Evolutionary conservation across 2,888 invertebrate genomes (phyloP).

Genomic region (Caenorhabditis sp.): DNA sequence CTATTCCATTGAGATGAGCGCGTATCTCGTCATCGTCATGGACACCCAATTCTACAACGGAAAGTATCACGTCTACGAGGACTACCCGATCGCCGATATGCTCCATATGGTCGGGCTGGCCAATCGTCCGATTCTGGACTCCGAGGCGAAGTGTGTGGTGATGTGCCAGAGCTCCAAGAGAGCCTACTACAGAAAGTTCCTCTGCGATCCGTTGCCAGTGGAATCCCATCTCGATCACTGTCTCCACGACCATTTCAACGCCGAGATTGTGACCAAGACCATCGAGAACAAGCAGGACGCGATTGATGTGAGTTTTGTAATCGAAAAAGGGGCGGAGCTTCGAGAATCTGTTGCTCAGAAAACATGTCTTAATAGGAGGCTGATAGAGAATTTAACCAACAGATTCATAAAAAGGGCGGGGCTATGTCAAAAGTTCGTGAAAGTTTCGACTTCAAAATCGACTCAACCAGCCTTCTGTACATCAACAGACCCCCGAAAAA

Average conservation of each 20-base stretch:
- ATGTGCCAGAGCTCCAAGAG: slow-evolving; percentile 98
- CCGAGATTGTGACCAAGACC: slow-evolving; percentile 99
- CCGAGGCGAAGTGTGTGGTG: slow-evolving; percentile 92
- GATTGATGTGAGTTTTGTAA: slow-evolving; percentile 87
- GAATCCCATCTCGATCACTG: slow-evolving; percentile 98
- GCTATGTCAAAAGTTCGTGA: too few species aligned
- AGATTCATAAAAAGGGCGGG: too few species aligned
- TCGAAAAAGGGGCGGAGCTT: background rate
- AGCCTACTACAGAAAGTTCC: slow-evolving; percentile 97
- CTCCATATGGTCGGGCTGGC: slow-evolving; percentile 98
- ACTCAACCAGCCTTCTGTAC: too few species aligned
- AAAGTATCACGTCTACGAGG: slow-evolving; percentile 90
- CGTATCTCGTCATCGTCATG: slow-evolving; percentile 96
- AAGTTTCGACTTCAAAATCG: background rate
- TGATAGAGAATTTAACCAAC: too few species aligned
- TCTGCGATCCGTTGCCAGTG: slow-evolving; percentile 96
- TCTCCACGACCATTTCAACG: slow-evolving; percentile 99
- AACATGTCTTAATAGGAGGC: too few species aligned
- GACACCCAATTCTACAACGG: slow-evolving; percentile 96
- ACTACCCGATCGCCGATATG: slow-evolving; percentile 97
- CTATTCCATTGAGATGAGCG: slow-evolving; percentile 92
- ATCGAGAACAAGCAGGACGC: slow-evolving; percentile 99
- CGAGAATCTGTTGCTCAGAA: too few species aligned
- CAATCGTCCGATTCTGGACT: slow-evolving; percentile 93
- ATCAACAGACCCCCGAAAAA: too few species aligned